These are phyloP conservation scores for Takifugu bimaculatus DNA, from an alignment of 2,113 vertebrate species.

Conservation along the genomic window DNA sequence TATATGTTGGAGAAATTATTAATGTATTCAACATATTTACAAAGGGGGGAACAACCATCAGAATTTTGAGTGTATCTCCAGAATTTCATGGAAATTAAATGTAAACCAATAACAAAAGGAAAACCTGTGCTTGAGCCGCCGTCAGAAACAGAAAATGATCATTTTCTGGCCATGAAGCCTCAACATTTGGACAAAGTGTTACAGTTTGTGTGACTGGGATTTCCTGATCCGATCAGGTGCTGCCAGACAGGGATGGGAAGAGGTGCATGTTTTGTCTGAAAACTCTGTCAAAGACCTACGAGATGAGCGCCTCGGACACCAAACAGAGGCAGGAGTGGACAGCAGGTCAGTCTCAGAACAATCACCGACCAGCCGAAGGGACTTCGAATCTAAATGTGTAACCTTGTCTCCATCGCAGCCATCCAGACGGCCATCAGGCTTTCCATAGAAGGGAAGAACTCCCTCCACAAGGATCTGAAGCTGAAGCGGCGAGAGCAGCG, in stretches of 20 bases:
- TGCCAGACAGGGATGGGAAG: constrained; percentile 90
- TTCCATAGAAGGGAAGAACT: constrained; percentile 84
- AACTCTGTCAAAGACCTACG: constrained; percentile 86
- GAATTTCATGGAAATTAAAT: background rate
- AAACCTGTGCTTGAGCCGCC: background rate
- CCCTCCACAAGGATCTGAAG: constrained; percentile 92
- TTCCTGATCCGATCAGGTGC: constrained; percentile 70
- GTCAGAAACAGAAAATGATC: background rate
- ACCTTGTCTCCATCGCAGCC: constrained; percentile 68
- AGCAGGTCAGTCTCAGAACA: constrained; percentile 71
- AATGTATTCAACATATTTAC: too few relatives aligned
- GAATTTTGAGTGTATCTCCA: too few relatives aligned
- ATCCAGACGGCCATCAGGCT: constrained; percentile 90
- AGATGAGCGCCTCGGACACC: constrained; percentile 95
- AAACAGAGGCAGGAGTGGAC: constrained; percentile 96
- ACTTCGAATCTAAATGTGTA: background rate
- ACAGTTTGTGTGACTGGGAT: background rate
- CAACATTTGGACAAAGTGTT: too few relatives aligned
- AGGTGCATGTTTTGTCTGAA: constrained; percentile 97
- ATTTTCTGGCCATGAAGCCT: too few relatives aligned
- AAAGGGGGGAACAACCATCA: too few relatives aligned
- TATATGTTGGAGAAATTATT: too few relatives aligned
- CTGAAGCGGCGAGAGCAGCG: constrained; percentile 86
- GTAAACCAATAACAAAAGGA: background rate
- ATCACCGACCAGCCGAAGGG: background rate